Percentiles rank a stretch among this genome's conserved stretches.
Evolutionary conservation across 1,140 invertebrate species (phyloP).

Genomic region (Doryteuthis pealeii): DNA sequence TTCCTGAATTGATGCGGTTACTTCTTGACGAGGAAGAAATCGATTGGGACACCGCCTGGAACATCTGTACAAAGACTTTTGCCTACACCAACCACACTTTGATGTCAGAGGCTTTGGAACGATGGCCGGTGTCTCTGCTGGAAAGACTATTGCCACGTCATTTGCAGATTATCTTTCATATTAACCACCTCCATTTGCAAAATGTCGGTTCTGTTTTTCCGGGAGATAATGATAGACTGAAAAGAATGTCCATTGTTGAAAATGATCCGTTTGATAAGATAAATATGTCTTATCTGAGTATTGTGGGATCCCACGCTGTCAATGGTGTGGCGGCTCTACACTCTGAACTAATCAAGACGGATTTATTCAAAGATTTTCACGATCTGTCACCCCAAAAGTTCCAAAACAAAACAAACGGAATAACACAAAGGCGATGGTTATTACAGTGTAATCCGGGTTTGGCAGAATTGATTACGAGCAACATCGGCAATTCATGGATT

Average conservation of each 20-base stretch:
- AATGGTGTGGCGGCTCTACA: constrained; percentile 97
- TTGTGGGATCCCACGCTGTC: constrained; percentile 94
- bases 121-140: constrained; percentile 89
- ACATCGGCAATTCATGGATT: constrained; percentile 94
- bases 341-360: constrained; percentile 88
- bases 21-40: constrained; percentile 90
- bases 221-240: constrained; percentile 80
- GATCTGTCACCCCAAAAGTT: constrained; percentile 94
- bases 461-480: constrained; percentile 89
- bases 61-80: constrained; percentile 83
- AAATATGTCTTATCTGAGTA: constrained; percentile 95
- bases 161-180: constrained; percentile 95
- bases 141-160: constrained; percentile 89
- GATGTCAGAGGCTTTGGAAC: constrained; percentile 93
- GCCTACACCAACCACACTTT: constrained; percentile 97
- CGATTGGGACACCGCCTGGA: constrained; percentile 87
- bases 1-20: constrained; percentile 95
- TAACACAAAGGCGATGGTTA: constrained; percentile 94
- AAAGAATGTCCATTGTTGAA: constrained; percentile 77
- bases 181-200: constrained; percentile 62
- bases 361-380: constrained; percentile 89
- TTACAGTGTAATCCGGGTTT: constrained; percentile 91
- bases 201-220: constrained; percentile 75
- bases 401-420: constrained; percentile 99
- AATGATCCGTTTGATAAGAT: constrained; percentile 84